A percentile compares a stretch with the other conserved stretches of the same genome.
These are phyloP conservation scores for Pan troglodytes DNA, from an alignment of 2,113 vertebrate species.

Conservation along the genomic window DNA sequence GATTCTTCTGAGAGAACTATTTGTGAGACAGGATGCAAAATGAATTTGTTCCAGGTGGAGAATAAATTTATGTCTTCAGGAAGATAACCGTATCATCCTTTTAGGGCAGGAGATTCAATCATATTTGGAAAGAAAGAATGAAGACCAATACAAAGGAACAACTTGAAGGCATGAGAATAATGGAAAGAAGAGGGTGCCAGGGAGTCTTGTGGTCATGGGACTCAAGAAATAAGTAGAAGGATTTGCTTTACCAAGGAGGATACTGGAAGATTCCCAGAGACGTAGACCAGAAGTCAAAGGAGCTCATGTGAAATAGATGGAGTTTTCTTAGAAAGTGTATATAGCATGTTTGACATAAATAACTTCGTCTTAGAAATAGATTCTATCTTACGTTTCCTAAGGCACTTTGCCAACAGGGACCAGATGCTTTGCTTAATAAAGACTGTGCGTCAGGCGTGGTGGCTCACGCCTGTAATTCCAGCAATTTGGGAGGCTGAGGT, in stretches of 20 bases:
- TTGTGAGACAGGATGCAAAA: not conserved
- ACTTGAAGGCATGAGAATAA: not conserved
- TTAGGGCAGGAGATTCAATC: not conserved
- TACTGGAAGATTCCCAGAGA: not conserved
- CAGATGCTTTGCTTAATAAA: too few species aligned
- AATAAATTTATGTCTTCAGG: not conserved
- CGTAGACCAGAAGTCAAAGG: not conserved
- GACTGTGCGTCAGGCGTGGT: accelerated
- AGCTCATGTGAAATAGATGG: not conserved
- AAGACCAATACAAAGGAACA: not conserved
- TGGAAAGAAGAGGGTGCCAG: not conserved
- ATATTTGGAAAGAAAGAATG: not conserved
- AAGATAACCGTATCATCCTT: not conserved
- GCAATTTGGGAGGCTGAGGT: too few species aligned
- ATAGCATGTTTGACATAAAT: too few species aligned
- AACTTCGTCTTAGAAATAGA: too few species aligned
- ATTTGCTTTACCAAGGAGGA: not conserved
- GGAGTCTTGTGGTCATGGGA: not conserved
- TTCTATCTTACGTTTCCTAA: too few species aligned
- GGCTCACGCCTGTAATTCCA: too few species aligned
- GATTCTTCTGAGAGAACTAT: not conserved
- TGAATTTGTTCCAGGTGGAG: not conserved
- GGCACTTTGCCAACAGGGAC: too few species aligned
- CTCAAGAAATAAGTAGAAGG: not conserved
- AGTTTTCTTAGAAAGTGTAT: not conserved